Conservation (phyloP, 2,888 invertebrate species). For the Zygaena filipendulae region DNA sequence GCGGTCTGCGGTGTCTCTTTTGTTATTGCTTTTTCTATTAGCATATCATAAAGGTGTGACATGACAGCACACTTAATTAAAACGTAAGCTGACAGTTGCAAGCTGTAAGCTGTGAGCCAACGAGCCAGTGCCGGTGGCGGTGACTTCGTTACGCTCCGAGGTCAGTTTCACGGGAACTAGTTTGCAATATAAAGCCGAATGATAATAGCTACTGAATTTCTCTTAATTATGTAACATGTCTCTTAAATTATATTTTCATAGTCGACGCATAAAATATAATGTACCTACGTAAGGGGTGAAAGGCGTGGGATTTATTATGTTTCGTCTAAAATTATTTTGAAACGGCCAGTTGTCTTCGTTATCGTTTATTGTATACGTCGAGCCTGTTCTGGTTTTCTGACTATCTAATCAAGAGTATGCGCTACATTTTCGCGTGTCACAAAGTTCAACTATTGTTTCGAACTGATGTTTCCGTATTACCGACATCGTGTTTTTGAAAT, state of each 20-base stretch:
- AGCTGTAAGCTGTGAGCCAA: conserved; percentile 24
- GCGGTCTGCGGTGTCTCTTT: no score
- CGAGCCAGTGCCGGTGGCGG: conserved; percentile 25
- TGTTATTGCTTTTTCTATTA: conserved; percentile 30
- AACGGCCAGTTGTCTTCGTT: conserved; percentile 7
- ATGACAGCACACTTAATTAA: conserved; percentile 38
- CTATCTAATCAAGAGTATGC: no score
- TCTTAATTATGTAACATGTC: conserved; percentile 19
- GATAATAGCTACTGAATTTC: conserved; percentile 19
- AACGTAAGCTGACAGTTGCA: conserved; percentile 36
- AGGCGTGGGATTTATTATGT: conserved; percentile 16
- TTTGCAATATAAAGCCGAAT: conserved; percentile 17
- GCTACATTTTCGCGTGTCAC: no score
- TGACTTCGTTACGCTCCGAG: conserved; percentile 35
- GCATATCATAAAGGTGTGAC: conserved; percentile 25
- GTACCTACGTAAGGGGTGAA: conserved; percentile 17
- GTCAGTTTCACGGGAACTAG: conserved; percentile 33
- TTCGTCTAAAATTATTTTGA: no score
- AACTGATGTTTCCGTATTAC: no score
- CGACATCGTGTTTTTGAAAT: no score
- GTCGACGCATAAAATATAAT: conserved; percentile 2
- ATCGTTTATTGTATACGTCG: no score
- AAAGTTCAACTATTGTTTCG: no score
- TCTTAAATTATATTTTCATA: conserved; percentile 12
- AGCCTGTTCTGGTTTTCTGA: no score